phyloP scores from a whole-genome alignment of 2,888 invertebrate genomes.

The Rhingia campestris region DNA sequence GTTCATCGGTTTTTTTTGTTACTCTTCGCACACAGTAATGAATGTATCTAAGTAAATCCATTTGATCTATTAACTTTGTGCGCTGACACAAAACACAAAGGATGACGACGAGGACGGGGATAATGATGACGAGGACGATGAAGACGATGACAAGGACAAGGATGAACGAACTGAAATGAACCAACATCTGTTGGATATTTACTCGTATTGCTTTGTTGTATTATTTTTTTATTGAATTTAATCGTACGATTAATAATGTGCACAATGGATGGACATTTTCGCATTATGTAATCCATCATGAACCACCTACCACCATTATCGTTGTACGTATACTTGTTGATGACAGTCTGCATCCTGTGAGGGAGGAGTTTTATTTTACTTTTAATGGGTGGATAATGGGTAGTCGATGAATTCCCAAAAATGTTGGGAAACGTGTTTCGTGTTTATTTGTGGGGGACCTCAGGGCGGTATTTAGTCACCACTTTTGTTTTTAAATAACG shows the following conservation, averaged over 20 bases:
- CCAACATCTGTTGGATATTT: slow-evolving; percentile 32
- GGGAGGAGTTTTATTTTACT: background rate
- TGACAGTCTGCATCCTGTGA: slow-evolving; percentile 8
- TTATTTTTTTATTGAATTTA: slow-evolving; percentile 38
- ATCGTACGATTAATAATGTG: slow-evolving; percentile 52
- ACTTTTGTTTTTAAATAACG: too few relatives aligned
- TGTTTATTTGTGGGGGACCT: too few relatives aligned
- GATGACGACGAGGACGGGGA: slow-evolving; percentile 24
- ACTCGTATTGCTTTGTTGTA: background rate
- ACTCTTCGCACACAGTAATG: slow-evolving; percentile 24
- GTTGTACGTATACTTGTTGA: slow-evolving; percentile 41
- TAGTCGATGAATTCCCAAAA: too few relatives aligned
- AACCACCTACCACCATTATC: slow-evolving; percentile 44
- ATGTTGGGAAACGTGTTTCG: too few relatives aligned
- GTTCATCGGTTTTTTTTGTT: slow-evolving; percentile 1
- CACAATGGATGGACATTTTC: slow-evolving; percentile 50
- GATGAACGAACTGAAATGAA: slow-evolving; percentile 17
- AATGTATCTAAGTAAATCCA: slow-evolving; percentile 47
- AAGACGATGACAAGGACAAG: background rate
- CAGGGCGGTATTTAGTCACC: too few relatives aligned
- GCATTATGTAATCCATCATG: slow-evolving; percentile 50
- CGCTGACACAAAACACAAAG: slow-evolving; percentile 36
- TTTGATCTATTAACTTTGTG: slow-evolving; percentile 62
- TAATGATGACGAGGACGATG: background rate
- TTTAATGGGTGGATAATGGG: background rate